Percentiles rank a stretch among this genome's conserved stretches.
phyloP scores from a whole-genome alignment of 2,888 invertebrate species.

The Microplitis manilae region DNA sequence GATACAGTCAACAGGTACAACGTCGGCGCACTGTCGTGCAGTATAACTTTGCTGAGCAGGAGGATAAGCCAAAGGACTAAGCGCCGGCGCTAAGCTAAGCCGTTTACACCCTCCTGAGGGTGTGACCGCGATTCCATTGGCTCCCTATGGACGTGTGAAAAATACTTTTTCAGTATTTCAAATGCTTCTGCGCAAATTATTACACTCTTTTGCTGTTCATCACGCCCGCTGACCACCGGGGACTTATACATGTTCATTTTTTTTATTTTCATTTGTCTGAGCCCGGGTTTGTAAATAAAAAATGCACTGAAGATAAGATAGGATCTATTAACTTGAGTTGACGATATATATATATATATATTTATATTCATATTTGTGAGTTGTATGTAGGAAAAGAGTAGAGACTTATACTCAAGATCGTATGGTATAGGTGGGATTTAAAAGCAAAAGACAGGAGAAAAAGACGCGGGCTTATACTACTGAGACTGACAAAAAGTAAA shows the following conservation, averaged over 20 bases:
- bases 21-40: constrained; percentile 36
- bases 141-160: constrained; percentile 61
- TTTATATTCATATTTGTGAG: background rate
- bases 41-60: constrained; percentile 28
- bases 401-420: background rate
- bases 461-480: constrained; percentile 37
- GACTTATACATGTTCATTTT: constrained; percentile 10
- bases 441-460: constrained; percentile 45
- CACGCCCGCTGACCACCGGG: background rate
- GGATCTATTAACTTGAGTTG: background rate
- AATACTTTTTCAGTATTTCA: constrained; percentile 50
- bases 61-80: constrained; percentile 69
- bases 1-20: constrained; percentile 68
- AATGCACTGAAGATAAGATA: constrained; percentile 10
- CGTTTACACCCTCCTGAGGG: constrained; percentile 68
- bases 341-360: background rate
- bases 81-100: constrained; percentile 71
- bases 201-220: constrained; percentile 44
- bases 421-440: constrained; percentile 43
- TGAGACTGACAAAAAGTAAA: constrained; percentile 46
- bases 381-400: background rate
- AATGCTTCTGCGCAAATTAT: constrained; percentile 60
- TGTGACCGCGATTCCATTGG: constrained; percentile 69
- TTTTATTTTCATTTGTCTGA: constrained; percentile 20
- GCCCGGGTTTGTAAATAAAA: background rate